phyloP scores from a whole-genome alignment of 2,888 invertebrate species.

The Drosophila aldrichi region DNA sequence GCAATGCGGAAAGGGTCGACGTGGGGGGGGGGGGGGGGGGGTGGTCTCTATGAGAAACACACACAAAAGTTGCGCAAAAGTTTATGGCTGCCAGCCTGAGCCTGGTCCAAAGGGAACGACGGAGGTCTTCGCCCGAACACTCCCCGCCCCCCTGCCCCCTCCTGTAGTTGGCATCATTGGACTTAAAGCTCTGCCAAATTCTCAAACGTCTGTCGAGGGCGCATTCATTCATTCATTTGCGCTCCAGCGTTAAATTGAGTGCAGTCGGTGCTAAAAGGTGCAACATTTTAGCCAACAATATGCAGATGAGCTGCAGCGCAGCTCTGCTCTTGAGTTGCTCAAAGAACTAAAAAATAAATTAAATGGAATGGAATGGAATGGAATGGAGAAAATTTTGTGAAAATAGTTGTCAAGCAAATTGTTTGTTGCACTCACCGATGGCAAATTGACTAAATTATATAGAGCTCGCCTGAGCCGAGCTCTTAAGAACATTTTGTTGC shows the following conservation, averaged over 20 bases:
- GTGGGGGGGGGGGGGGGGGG: too few relatives aligned
- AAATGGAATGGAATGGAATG: not conserved
- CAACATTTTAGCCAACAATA: slow-evolving; percentile 36
- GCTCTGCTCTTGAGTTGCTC: not conserved
- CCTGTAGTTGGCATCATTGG: slow-evolving; percentile 15
- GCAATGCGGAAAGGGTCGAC: slow-evolving; percentile 51
- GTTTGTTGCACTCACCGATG: slow-evolving; percentile 20
- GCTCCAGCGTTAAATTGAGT: slow-evolving; percentile 64
- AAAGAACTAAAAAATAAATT: slow-evolving; percentile 11
- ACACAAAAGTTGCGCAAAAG: slow-evolving; percentile 69
- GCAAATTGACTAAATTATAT: slow-evolving; percentile 34
- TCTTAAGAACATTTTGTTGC: slow-evolving; percentile 26
- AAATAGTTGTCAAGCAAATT: slow-evolving; percentile 34
- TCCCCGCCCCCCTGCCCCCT: slow-evolving; percentile 1
- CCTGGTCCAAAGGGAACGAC: not conserved
- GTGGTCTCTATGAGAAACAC: slow-evolving; percentile 25
- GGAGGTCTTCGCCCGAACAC: not conserved
- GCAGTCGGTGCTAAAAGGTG: slow-evolving; percentile 52
- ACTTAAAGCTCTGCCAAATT: slow-evolving; percentile 58
- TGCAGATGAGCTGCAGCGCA: slow-evolving; percentile 21
- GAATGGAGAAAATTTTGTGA: slow-evolving; percentile 1
- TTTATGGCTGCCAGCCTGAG: slow-evolving; percentile 59
- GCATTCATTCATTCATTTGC: slow-evolving; percentile 52
- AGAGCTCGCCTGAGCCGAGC: slow-evolving; percentile 6
- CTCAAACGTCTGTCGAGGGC: slow-evolving; percentile 55